Evolutionary conservation across 2,113 vertebrate genomes (phyloP).

Genomic region (Atrichornis clamosus): DNA sequence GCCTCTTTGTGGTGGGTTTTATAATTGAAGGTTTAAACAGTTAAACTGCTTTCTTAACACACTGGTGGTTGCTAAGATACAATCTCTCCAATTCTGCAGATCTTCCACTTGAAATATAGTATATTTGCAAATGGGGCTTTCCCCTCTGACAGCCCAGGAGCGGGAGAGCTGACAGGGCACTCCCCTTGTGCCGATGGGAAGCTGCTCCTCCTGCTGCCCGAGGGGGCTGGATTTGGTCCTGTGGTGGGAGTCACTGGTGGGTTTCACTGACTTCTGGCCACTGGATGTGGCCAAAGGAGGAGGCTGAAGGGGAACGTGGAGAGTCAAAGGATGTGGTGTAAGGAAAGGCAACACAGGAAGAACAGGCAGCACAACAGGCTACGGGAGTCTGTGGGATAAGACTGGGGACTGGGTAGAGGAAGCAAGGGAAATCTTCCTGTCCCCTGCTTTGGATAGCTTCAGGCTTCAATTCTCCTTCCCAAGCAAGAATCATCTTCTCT

Average conservation of each 20-base stretch:
- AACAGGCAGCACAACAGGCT: background rate
- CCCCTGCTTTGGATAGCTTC: background rate
- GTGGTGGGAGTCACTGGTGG: background rate
- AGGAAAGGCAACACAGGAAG: background rate
- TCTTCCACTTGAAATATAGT: background rate
- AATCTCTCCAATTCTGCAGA: background rate
- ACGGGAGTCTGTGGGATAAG: background rate
- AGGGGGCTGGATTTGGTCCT: background rate
- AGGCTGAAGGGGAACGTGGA: background rate
- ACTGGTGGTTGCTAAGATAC: conserved; percentile 64
- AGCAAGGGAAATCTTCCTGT: background rate
- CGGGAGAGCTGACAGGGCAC: background rate
- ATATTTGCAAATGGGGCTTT: background rate
- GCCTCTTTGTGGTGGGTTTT: background rate
- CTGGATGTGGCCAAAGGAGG: background rate
- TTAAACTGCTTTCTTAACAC: conserved; percentile 26
- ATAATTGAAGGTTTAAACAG: background rate
- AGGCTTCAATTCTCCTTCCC: background rate
- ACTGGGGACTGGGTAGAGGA: background rate
- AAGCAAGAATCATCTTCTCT: background rate
- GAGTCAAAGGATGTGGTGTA: background rate
- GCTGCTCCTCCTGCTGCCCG: background rate
- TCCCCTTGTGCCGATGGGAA: accelerated
- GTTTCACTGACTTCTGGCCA: background rate
- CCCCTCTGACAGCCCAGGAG: background rate